Evolutionary conservation across 2,797 vertebrate genomes (phyloP).

Genomic region (Epinephelus coioides): DNA sequence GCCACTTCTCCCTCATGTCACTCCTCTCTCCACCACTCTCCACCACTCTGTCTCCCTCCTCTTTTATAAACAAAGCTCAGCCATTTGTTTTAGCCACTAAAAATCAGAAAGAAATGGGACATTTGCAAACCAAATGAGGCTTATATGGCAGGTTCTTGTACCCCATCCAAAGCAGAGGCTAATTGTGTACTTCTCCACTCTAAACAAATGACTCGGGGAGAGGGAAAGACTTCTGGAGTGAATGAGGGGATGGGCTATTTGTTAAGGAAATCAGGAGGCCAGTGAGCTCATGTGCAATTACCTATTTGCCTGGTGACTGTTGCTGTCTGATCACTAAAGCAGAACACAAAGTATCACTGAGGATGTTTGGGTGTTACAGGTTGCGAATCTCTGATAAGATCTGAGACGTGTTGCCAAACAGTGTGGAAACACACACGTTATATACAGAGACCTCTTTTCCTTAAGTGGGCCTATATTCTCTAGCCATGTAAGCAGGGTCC

Average conservation of each 20-base stretch:
- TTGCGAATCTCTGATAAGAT: constrained; percentile 12
- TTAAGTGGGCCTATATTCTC: constrained; percentile 12
- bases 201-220: constrained; percentile 77
- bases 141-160: constrained; percentile 78
- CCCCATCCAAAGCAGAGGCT: constrained; percentile 81
- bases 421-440: constrained; percentile 6
- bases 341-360: constrained; percentile 49
- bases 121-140: constrained; percentile 88
- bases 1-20: constrained; percentile 73
- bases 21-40: constrained; percentile 27
- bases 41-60: constrained; percentile 21
- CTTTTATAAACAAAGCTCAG: constrained; percentile 72
- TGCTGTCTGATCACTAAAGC: constrained; percentile 59
- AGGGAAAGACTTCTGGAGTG: constrained; percentile 55
- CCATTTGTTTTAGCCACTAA: constrained; percentile 85
- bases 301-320: constrained; percentile 60
- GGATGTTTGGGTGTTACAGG: not conserved
- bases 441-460: constrained; percentile 7
- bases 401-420: not conserved
- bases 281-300: constrained; percentile 71
- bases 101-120: constrained; percentile 82
- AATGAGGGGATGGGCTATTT: constrained; percentile 74
- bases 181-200: constrained; percentile 81
- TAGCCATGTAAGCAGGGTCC: constrained; percentile 15
- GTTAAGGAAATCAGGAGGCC: constrained; percentile 82